Evolutionary conservation across 2,797 vertebrate genomes (phyloP).

Genomic region (Melanotaenia maccullochi): DNA sequence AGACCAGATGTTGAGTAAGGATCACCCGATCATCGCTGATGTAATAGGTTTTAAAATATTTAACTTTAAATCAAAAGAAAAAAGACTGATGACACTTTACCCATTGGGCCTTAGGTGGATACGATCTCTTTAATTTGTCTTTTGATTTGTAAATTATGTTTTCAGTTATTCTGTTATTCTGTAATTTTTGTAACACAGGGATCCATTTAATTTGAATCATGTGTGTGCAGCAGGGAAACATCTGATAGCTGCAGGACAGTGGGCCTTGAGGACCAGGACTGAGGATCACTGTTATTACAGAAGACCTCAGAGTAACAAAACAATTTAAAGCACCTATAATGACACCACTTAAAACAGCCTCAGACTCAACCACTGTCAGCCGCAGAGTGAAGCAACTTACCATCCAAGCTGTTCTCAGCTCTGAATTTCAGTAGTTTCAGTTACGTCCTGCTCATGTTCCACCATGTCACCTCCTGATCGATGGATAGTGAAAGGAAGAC

Average conservation of each 20-base stretch:
- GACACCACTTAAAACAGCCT: background rate
- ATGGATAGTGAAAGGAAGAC: slow-evolving; percentile 49
- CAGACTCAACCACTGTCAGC: background rate
- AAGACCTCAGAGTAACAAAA: background rate
- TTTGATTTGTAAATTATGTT: too few relatives aligned
- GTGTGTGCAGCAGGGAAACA: too few relatives aligned
- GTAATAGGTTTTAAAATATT: background rate
- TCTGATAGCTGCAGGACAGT: too few relatives aligned
- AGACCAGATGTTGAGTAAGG: background rate
- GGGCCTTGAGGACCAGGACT: too few relatives aligned
- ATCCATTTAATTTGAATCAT: too few relatives aligned
- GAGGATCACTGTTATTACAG: background rate
- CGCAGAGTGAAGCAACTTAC: background rate
- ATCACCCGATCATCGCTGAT: background rate
- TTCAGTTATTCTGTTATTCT: background rate
- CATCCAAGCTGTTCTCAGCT: background rate
- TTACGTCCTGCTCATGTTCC: slow-evolving; percentile 34
- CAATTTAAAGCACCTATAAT: background rate
- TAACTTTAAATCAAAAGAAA: background rate
- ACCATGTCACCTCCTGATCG: slow-evolving; percentile 11
- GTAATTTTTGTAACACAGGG: background rate
- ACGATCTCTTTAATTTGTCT: too few relatives aligned
- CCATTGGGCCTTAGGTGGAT: background rate
- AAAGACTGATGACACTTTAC: fast-evolving
- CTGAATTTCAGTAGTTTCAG: slow-evolving; percentile 16